phyloP scores from a whole-genome alignment of 2,797 vertebrate genomes.

The Poecilia picta region DNA sequence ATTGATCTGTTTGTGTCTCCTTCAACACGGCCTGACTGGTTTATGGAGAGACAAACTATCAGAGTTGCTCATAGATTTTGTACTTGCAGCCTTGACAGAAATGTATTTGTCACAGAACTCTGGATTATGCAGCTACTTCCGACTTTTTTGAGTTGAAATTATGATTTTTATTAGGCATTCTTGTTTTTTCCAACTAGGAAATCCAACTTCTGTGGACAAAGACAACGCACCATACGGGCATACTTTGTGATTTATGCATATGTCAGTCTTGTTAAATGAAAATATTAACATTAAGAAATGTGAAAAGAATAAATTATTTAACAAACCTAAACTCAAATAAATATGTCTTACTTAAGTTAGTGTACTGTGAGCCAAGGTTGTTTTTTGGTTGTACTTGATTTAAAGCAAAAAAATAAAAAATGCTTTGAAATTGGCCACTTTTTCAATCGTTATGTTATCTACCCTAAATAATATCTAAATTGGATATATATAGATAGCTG shows the following conservation, averaged over 20 bases:
- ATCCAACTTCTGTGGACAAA: background rate
- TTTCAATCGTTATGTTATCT: background rate
- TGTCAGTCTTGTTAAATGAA: background rate
- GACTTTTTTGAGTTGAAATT: background rate
- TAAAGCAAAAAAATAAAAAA: background rate
- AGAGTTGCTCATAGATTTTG: background rate
- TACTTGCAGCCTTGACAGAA: background rate
- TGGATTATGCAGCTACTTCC: background rate
- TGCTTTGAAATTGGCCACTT: background rate
- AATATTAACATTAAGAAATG: background rate
- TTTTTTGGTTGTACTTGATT: conserved; percentile 22
- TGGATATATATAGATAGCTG: background rate
- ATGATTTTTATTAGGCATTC: background rate
- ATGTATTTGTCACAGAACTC: background rate
- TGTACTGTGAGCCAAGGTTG: background rate
- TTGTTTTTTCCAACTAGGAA: background rate
- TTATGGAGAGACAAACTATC: background rate
- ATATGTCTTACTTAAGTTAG: background rate
- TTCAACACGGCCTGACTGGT: background rate
- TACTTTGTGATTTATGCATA: background rate
- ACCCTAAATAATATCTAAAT: background rate
- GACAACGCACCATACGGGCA: background rate
- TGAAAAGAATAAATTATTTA: background rate
- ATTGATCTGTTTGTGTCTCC: no score
- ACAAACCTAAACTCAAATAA: background rate